Base-by-base conservation (phyloP, 1,140 invertebrate genomes). In the Acromyrmex echinatior region DNA sequence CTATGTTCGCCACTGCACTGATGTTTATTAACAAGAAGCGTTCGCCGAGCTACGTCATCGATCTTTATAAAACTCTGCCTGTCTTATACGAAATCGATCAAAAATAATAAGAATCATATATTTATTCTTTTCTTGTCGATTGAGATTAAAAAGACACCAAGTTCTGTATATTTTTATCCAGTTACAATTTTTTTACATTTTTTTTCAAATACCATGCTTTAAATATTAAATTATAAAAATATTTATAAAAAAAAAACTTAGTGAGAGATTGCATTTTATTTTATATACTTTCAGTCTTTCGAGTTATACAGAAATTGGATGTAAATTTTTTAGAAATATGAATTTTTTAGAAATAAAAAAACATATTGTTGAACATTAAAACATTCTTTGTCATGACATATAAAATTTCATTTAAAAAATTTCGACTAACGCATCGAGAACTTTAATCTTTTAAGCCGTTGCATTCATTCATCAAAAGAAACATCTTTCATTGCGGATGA, bases 11-110 rank as follows among this genome's bases (percentile, higher is more conserved):
- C 56, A 5, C 79, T 58, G 65, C 68, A 60, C 56, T 80, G 63
- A 56, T 49, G 56, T 62, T 76, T 51, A 84, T 76, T 84, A 63
- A 84, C 56, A 63, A 74, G 58, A 76, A 62, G 63, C n/a, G 25
- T 25, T 82, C 39, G 35, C 66, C 16, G 35, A 18, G 16, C 35
- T 58, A 25, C 66, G 70, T 56, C 63, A 71, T 84, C 70, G 56
- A 84, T 74, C 56, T 35, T 74, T 25, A 62, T 35, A 25, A 63
- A 70, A 25, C 53, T 25, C 62, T 28, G 21, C 21, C 35, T 39
- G 1, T 31, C 39, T 10, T 45, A 45, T 74, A 56, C 18, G 16
- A 60, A 71, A 45, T 10, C 21, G 65, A 16, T 10, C 10, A 49
- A 21, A 76, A 84, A 74, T 76, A 62, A 62, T 84, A 62, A 58